Evolutionary conservation across 2,888 invertebrate species (phyloP), one percentile per base, ranked within the genome.

Genomic region (Dusona sp.): DNA sequence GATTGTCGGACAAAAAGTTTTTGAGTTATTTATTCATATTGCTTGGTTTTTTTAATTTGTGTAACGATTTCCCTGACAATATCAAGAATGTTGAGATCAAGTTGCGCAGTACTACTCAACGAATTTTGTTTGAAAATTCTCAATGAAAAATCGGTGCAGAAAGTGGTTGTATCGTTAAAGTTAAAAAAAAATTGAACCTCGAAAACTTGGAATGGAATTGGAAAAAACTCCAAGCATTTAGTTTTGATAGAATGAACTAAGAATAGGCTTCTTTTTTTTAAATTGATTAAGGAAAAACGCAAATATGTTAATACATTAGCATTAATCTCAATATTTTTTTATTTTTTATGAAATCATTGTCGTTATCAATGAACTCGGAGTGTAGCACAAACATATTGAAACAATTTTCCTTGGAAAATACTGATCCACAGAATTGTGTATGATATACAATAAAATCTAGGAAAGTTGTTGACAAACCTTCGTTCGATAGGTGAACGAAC

Each of bases 401-500:
- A 13, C 1, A 16, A 61, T 61, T 61, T 4, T 13, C 29, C 16
- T 61, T 61, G 6, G 29, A 16, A 61, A 61, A 61, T 29, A 25
- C 13, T 16, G 29, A 29, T 25, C 29, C 29, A 22, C 11, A 57
- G 22, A 73, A 54, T 57, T 57, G 22, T 73, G 22, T 38, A 57
- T 22, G 29, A n/a, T 29, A 72, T 51, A 33, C 77, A 78, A 51
- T 78, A 78, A 78, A 45, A 78, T 78, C 67, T 78, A 48, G 25
- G 48, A 65, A 67, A 48, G 65, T 67, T 78, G 65, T 78, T 78
- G 77, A 51, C 65, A 65, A 78, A 29, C 22, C n/a, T 25, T 67
- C 13, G 36, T 36, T 65, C 22, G 77, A 67, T 38, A 36, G 67
- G 29, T 51, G 61, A 48, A 45, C 77, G 77, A 65, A 65, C 77